A percentile compares a stretch with the other conserved stretches of the same genome.
Evolutionary conservation across 2,797 vertebrate species (phyloP).

Genomic region (Cossypha dichroa): DNA sequence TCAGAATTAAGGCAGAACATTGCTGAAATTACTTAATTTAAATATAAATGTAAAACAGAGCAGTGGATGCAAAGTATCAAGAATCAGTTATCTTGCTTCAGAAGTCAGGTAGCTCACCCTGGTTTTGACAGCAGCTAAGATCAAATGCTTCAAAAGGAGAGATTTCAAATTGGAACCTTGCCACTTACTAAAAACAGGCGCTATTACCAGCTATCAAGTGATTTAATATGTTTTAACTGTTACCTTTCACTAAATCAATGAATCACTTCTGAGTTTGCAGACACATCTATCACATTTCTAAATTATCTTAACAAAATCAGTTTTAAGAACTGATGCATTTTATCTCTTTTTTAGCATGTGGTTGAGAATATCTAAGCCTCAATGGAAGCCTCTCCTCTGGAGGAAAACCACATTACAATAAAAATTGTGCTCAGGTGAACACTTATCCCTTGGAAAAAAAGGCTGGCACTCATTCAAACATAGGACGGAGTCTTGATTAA

Average conservation of each 20-base stretch:
- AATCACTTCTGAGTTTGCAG: background rate
- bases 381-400: background rate
- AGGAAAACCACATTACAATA: background rate
- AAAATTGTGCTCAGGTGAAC: background rate
- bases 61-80: background rate
- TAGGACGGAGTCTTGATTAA: background rate
- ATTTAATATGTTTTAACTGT: background rate
- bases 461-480: background rate
- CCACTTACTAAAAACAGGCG: background rate
- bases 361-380: background rate
- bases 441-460: background rate
- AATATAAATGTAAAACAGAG: background rate
- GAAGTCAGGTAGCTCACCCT: background rate
- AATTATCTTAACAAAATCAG: background rate
- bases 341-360: background rate
- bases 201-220: background rate
- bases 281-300: background rate
- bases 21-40: background rate
- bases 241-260: background rate
- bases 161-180: background rate
- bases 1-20: background rate
- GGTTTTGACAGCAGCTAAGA: background rate
- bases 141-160: background rate
- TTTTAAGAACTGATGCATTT: background rate
- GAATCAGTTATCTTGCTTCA: background rate